Evolutionary conservation across 92 coral and sea anemone genomes (phyloP).

Genomic region (Phenganax stokvisi): DNA sequence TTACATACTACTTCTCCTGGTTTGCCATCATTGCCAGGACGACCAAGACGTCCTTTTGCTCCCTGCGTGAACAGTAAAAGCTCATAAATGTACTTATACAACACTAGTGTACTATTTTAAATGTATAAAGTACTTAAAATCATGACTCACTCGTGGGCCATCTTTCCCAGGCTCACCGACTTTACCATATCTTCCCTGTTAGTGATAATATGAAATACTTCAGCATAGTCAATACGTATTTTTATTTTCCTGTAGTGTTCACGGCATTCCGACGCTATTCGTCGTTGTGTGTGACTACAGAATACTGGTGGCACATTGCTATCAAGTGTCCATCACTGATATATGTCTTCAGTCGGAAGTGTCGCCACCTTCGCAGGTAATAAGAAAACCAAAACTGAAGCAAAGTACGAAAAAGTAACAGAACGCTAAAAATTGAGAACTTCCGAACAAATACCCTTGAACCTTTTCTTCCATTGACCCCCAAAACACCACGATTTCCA

Average conservation of each 20-base stretch:
- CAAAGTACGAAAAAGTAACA: background rate
- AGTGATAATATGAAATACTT: background rate
- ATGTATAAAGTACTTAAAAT: background rate
- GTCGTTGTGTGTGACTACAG: too few relatives aligned
- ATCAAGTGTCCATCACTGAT: too few relatives aligned
- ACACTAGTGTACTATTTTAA: background rate
- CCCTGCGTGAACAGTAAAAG: constrained; percentile 1
- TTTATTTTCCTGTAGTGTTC: too few relatives aligned
- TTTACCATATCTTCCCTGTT: constrained; percentile 36
- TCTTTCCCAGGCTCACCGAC: constrained; percentile 15
- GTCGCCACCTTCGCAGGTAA: too few relatives aligned
- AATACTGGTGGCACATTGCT: too few relatives aligned
- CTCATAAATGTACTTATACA: background rate
- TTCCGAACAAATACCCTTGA: background rate
- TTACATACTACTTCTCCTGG: constrained; percentile 36
- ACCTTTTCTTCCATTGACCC: constrained; percentile 48
- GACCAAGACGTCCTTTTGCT: constrained; percentile 42
- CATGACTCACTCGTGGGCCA: constrained; percentile 28
- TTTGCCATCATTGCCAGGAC: constrained; percentile 49
- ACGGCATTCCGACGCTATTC: too few relatives aligned
- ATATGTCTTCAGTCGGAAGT: too few relatives aligned
- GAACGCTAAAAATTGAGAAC: background rate
- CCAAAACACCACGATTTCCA: constrained; percentile 57
- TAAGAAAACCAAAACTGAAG: background rate
- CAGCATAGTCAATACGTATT: background rate